Evolutionary conservation across 2,113 vertebrate genomes (phyloP).

Genomic region (Amphilophus citrinellus): DNA sequence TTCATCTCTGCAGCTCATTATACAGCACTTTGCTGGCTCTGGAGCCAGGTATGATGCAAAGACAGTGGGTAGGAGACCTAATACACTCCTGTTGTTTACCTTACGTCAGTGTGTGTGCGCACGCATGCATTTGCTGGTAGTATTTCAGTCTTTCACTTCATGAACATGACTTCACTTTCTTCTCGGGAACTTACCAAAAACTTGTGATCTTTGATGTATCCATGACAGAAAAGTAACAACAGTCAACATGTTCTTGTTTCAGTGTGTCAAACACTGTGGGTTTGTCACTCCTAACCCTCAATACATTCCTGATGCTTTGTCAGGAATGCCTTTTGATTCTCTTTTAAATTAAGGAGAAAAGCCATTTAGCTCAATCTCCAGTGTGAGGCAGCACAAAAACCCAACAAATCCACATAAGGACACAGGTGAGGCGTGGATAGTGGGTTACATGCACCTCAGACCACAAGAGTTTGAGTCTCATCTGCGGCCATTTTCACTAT

Average conservation of each 20-base stretch:
- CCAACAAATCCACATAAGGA: background rate
- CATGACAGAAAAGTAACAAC: background rate
- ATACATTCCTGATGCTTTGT: background rate
- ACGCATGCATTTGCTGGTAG: background rate
- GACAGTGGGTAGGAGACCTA: conserved; percentile 54
- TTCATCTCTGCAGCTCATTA: conserved; percentile 72
- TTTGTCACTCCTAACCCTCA: background rate
- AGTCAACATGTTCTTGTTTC: background rate
- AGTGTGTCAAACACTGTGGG: background rate
- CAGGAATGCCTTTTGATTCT: background rate
- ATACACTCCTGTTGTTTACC: conserved; percentile 56
- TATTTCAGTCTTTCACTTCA: background rate
- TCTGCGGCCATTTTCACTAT: background rate
- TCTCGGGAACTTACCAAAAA: background rate
- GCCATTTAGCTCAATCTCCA: background rate
- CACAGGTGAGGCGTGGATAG: no score
- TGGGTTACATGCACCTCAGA: background rate
- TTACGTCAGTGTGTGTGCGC: conserved; percentile 42
- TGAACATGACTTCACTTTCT: conserved; percentile 5
- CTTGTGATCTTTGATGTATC: background rate
- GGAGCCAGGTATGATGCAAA: conserved; percentile 60
- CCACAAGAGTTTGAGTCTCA: background rate
- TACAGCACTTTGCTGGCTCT: conserved; percentile 22
- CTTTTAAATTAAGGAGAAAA: background rate
- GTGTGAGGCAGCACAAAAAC: background rate